Percentiles rank a stretch among this genome's conserved stretches.
Evolutionary conservation across 2,888 invertebrate species (phyloP).

Genomic region (Steinernema carpocapsae): DNA sequence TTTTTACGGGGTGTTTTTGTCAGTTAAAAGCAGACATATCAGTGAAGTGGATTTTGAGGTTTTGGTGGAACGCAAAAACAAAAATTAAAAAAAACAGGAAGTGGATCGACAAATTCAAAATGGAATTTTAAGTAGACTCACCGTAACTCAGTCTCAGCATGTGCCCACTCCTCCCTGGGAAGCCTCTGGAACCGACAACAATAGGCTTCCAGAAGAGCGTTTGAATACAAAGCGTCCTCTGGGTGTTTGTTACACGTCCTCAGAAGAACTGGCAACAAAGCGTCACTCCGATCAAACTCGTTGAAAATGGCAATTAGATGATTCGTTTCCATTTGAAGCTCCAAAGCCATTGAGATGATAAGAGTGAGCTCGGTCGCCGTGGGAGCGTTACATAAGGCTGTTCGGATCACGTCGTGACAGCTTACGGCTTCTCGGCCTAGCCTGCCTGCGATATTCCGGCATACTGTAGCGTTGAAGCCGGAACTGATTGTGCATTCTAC

Average conservation of each 20-base stretch:
- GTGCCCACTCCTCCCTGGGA: not conserved
- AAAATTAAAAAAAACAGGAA: no score
- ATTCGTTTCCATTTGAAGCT: slow-evolving; percentile 19
- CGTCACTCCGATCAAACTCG: slow-evolving; percentile 26
- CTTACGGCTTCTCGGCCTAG: slow-evolving; percentile 17
- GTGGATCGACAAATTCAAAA: no score
- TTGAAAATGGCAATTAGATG: slow-evolving; percentile 29
- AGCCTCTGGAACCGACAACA: slow-evolving; percentile 27
- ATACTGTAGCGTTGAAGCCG: slow-evolving; percentile 15
- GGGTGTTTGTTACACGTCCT: slow-evolving; percentile 26
- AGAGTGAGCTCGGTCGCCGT: slow-evolving; percentile 9
- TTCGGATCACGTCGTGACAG: slow-evolving; percentile 10
- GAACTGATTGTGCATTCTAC: slow-evolving; percentile 28
- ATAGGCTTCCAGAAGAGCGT: slow-evolving; percentile 18
- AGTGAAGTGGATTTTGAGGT: no score
- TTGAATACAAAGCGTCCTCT: not conserved
- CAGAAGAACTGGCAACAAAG: not conserved
- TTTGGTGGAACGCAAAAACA: no score
- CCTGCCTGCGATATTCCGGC: slow-evolving; percentile 5
- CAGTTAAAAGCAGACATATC: no score
- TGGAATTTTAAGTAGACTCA: no score
- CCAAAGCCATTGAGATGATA: slow-evolving; percentile 20
- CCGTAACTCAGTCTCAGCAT: slow-evolving; percentile 16
- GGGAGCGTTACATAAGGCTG: slow-evolving; percentile 24
- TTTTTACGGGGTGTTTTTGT: no score